These are phyloP conservation scores for Ochotona curzoniae DNA, from an alignment of 2,113 vertebrate genomes.

Conservation along the genomic window DNA sequence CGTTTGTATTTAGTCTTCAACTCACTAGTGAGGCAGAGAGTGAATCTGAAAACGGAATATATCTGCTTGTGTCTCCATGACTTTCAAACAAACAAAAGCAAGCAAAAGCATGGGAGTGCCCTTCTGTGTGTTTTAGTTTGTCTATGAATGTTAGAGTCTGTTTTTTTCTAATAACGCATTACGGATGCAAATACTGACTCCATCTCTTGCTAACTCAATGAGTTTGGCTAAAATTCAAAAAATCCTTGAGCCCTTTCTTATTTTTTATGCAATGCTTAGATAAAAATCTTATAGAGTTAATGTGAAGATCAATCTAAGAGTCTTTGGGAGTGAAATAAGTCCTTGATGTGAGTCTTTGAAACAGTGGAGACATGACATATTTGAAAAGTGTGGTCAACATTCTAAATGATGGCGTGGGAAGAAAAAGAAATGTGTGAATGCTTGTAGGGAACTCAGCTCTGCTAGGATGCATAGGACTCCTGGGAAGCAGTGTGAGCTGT, in stretches of 20 bases:
- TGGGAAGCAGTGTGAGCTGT: not conserved
- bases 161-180: not conserved
- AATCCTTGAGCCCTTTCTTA: not conserved
- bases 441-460: not conserved
- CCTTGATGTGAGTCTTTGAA: constrained; percentile 6
- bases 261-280: constrained; percentile 8
- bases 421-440: not conserved
- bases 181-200: not conserved
- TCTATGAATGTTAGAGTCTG: not conserved
- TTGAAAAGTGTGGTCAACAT: not conserved
- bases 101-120: not conserved
- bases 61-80: not conserved
- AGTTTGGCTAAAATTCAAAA: constrained; percentile 2
- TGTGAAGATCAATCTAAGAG: constrained; percentile 25
- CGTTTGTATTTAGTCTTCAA: not conserved
- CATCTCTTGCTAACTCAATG: not conserved
- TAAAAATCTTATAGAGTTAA: not conserved
- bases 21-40: not conserved
- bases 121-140: not conserved
- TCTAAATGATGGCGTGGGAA: not conserved
- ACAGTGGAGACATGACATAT: not conserved
- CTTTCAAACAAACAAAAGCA: too few species aligned
- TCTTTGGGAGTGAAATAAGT: not conserved
- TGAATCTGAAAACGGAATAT: not conserved
- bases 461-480: not conserved